These are phyloP conservation scores for Caenorhabditis sp. DNA, from an alignment of 2,888 invertebrate genomes.

Conservation along the genomic window DNA sequence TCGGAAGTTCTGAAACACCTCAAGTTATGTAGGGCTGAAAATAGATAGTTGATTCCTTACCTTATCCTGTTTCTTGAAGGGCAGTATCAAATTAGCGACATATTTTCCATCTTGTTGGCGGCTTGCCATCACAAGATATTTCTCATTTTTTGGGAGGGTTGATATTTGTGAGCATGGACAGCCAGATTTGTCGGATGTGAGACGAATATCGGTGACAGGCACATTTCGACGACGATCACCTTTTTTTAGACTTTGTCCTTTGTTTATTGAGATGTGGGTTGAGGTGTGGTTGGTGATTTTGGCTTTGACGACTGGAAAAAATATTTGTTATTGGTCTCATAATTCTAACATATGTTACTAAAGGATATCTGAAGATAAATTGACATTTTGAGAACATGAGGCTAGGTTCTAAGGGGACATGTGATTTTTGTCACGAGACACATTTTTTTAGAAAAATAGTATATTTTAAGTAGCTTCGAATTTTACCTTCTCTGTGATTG, in stretches of 20 bases:
- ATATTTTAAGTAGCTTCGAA: no score
- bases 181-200: slow-evolving; percentile 31
- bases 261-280: slow-evolving; percentile 55
- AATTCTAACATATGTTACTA: no score
- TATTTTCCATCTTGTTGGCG: slow-evolving; percentile 48
- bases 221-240: slow-evolving; percentile 53
- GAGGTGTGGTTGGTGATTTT: slow-evolving; percentile 50
- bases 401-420: no score
- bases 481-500: no score
- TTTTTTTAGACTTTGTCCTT: slow-evolving; percentile 61
- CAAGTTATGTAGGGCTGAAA: not conserved
- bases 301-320: slow-evolving; percentile 63
- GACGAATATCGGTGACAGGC: slow-evolving; percentile 50
- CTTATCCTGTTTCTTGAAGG: slow-evolving; percentile 62
- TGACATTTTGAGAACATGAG: no score
- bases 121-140: slow-evolving; percentile 59
- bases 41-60: slow-evolving; percentile 1
- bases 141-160: slow-evolving; percentile 25
- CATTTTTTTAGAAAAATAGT: no score
- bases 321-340: no score
- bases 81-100: slow-evolving; percentile 63
- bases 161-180: slow-evolving; percentile 45
- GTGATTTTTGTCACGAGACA: no score
- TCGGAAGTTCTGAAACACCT: slow-evolving; percentile 66
- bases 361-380: no score